Percentiles rank a stretch among this genome's conserved stretches.
Conservation (phyloP, 92 coral and sea anemone species). For the Muricea muricata region DNA sequence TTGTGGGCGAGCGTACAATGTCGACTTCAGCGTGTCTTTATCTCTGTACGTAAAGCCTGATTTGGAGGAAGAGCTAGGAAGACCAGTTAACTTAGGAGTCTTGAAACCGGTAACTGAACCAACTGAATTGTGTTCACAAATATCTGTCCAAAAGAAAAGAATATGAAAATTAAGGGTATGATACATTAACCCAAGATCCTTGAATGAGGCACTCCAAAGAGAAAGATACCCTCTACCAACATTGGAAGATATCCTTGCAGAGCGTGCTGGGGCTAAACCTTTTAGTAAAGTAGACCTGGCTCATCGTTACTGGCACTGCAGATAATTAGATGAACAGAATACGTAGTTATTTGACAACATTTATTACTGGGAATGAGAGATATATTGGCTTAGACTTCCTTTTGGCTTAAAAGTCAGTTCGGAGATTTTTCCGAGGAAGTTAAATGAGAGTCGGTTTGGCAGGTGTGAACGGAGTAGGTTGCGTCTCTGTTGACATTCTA, state of each 20-base stretch:
- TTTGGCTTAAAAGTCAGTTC: neutral
- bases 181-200: constrained; percentile 22
- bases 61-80: neutral
- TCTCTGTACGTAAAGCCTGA: neutral
- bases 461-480: constrained; percentile 27
- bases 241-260: constrained; percentile 51
- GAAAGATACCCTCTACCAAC: constrained; percentile 53
- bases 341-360: constrained; percentile 44
- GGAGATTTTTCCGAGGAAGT: constrained; percentile 19
- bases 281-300: constrained; percentile 46
- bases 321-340: constrained; percentile 25
- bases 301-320: constrained; percentile 44
- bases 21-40: neutral
- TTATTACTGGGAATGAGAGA: constrained; percentile 18
- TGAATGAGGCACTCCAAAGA: constrained; percentile 33
- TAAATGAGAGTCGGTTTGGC: constrained; percentile 40
- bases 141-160: neutral
- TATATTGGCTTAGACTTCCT: neutral
- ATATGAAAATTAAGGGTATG: constrained; percentile 40
- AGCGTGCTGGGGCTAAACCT: constrained; percentile 38
- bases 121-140: neutral
- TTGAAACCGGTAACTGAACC: neutral
- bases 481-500: constrained; percentile 52
- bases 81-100: neutral
- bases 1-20: neutral